Percentiles rank a stretch among this genome's conserved stretches.
Conservation (phyloP, 1,140 invertebrate genomes). For the Panulirus ornatus region DNA sequence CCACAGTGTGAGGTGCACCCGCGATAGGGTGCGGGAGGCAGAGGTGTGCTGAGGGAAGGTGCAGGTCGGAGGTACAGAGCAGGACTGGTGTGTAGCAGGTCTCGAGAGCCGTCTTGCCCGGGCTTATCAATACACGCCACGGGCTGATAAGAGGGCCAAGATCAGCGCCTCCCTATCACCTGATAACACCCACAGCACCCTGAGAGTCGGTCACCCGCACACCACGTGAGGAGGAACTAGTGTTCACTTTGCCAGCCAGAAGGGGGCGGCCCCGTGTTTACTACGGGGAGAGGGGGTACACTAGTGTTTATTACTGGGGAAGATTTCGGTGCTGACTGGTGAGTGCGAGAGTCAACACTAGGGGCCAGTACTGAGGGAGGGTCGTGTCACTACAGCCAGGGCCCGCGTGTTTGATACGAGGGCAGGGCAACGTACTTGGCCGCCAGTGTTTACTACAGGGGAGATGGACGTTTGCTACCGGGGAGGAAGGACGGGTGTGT, state of each 20-base stretch:
- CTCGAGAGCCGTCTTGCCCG: neutral
- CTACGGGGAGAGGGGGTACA: neutral
- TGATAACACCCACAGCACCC: no score
- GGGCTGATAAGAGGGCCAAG: no score
- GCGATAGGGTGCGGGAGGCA: neutral
- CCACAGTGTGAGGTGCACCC: no score
- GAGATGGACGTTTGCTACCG: neutral
- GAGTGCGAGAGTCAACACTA: no score
- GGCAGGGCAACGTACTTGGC: no score
- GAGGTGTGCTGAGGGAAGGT: neutral
- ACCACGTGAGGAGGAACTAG: neutral
- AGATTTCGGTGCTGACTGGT: no score
- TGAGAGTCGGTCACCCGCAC: no score
- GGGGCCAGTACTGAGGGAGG: neutral
- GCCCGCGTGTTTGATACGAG: neutral
- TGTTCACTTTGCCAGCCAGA: neutral
- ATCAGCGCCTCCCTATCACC: no score
- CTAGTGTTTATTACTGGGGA: conserved; percentile 20
- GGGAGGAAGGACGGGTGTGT: conserved; percentile 1
- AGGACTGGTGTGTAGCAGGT: neutral
- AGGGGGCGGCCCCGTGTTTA: neutral
- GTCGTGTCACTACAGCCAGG: neutral
- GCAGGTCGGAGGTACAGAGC: neutral
- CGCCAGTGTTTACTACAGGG: neutral
- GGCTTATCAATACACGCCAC: neutral